phyloP scores from a whole-genome alignment of 2,888 invertebrate genomes.

The Thecophora atra region DNA sequence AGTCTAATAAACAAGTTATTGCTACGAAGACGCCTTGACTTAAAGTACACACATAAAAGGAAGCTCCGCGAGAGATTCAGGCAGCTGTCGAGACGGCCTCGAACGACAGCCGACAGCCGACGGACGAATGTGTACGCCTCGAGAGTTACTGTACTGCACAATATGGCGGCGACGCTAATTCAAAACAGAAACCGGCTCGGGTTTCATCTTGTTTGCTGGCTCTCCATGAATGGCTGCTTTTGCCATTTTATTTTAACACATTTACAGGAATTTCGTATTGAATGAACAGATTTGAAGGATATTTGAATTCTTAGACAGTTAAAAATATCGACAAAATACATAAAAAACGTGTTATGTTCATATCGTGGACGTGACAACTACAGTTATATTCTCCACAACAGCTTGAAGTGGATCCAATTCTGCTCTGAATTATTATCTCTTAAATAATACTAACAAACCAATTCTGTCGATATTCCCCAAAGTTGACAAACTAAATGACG shows the following conservation, averaged over 20 bases:
- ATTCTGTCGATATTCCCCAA: slow-evolving; percentile 9
- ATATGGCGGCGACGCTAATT: slow-evolving; percentile 30
- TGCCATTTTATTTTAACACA: background rate
- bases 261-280: background rate
- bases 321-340: too few relatives aligned
- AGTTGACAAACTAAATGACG: background rate
- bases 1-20: too few relatives aligned
- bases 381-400: background rate
- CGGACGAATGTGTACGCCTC: background rate
- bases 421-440: slow-evolving; percentile 29
- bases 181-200: slow-evolving; percentile 23
- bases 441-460: slow-evolving; percentile 28
- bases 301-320: background rate
- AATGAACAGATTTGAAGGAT: background rate
- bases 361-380: background rate
- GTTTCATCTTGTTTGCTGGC: slow-evolving; percentile 14
- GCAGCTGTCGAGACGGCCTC: slow-evolving; percentile 3
- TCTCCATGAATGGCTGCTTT: background rate
- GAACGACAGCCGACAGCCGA: slow-evolving; percentile 1
- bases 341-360: too few relatives aligned
- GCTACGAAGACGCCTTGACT: background rate
- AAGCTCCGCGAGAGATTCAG: background rate
- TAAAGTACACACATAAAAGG: background rate
- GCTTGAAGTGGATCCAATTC: slow-evolving; percentile 21
- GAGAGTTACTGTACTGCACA: background rate